Evolutionary conservation across 1,140 invertebrate species (phyloP).

Genomic region (Drosophila repletoides): DNA sequence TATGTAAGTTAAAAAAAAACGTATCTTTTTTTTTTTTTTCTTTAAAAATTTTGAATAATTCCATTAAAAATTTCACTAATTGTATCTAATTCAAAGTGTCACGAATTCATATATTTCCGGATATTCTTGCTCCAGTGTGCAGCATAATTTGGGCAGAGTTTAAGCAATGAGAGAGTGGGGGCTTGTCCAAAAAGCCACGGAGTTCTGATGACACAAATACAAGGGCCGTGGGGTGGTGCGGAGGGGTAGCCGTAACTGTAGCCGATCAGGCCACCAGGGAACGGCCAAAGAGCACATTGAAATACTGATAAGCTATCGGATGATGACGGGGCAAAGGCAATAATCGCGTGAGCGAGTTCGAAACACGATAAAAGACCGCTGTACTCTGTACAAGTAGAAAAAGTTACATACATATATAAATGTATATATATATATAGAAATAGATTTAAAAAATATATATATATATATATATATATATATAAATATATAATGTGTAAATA

Average conservation of each 20-base stretch:
- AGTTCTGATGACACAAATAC: slow-evolving; percentile 18
- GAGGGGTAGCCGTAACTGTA: too few relatives aligned
- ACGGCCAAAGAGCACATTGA: slow-evolving; percentile 18
- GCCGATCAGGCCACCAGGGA: slow-evolving; percentile 41
- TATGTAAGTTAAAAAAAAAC: too few relatives aligned
- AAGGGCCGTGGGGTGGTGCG: not conserved
- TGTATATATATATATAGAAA: not conserved
- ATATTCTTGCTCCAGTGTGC: not conserved
- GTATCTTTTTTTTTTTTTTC: too few relatives aligned
- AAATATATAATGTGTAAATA: not conserved
- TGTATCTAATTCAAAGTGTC: not conserved
- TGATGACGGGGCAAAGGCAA: slow-evolving; percentile 14
- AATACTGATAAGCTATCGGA: slow-evolving; percentile 36
- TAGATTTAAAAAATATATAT: not conserved
- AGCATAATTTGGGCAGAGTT: not conserved
- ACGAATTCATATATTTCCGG: not conserved
- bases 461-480: not conserved
- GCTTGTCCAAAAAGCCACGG: not conserved
- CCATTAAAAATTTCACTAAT: not conserved
- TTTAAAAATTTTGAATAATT: too few relatives aligned
- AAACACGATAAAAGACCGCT: not conserved
- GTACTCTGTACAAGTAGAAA: not conserved
- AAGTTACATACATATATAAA: not conserved
- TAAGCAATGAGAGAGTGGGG: not conserved
- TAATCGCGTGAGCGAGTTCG: not conserved